Conservation (phyloP, 2,797 vertebrate genomes). For the Syngnathus acus region DNA sequence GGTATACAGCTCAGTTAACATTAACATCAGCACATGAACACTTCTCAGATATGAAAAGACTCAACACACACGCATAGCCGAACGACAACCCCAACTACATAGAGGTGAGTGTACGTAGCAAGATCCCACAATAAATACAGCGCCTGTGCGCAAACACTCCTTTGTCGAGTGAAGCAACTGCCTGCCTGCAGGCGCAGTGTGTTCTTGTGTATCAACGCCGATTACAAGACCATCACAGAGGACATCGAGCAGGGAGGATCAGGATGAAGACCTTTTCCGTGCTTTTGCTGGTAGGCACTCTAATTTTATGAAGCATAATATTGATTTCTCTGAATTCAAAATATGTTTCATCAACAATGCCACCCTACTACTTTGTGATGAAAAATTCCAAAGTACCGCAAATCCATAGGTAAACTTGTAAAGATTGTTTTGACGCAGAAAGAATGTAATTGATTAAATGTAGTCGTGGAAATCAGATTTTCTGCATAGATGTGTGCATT, state of each 20-base stretch:
- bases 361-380: neutral
- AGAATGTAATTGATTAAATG: neutral
- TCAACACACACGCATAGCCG: neutral
- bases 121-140: neutral
- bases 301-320: neutral
- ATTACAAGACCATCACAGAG: slow-evolving; percentile 3
- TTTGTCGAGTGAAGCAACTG: slow-evolving; percentile 22
- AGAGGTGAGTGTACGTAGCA: neutral
- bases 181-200: slow-evolving; percentile 39
- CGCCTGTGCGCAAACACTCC: slow-evolving; percentile 7
- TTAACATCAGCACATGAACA: neutral
- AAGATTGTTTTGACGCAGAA: neutral
- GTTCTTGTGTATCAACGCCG: slow-evolving; percentile 9
- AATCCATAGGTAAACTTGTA: neutral
- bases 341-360: neutral
- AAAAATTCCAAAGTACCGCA: neutral
- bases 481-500: neutral
- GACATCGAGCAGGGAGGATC: slow-evolving; percentile 4
- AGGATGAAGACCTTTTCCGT: slow-evolving; percentile 42
- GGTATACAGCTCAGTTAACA: neutral
- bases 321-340: neutral
- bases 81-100: neutral
- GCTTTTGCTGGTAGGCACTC: slow-evolving; percentile 48
- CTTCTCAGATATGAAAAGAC: neutral
- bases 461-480: neutral